phyloP scores from a whole-genome alignment of 2,113 vertebrate species.

The Nematolebias whitei region DNA sequence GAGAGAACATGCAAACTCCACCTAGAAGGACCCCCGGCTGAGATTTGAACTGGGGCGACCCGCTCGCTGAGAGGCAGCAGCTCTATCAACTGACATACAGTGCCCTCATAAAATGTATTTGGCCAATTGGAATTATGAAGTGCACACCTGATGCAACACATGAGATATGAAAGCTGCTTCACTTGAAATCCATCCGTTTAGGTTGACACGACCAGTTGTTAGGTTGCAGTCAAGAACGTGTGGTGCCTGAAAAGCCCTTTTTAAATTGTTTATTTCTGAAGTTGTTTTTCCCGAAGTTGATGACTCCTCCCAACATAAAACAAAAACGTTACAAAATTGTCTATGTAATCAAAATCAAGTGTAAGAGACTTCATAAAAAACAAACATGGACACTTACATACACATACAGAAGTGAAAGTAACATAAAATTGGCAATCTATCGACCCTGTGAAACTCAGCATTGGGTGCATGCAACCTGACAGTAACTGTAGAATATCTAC shows the following conservation, averaged over 20 bases:
- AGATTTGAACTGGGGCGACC: too few relatives aligned
- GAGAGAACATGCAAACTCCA: too few relatives aligned
- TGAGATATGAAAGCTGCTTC: not conserved
- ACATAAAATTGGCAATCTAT: conserved; percentile 83
- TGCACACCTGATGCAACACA: too few relatives aligned
- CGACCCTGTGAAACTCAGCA: conserved; percentile 80
- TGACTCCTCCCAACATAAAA: conserved; percentile 79
- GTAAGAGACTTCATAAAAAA: conserved; percentile 83
- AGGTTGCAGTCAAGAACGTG: conserved; percentile 66
- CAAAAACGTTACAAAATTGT: conserved; percentile 83
- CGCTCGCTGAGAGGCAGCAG: too few relatives aligned
- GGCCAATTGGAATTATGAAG: too few relatives aligned
- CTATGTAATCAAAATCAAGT: conserved; percentile 82
- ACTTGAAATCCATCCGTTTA: too few relatives aligned
- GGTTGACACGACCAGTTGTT: not conserved
- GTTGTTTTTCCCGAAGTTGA: conserved; percentile 75
- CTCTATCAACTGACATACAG: too few relatives aligned
- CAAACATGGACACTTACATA: conserved; percentile 80
- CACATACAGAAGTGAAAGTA: conserved; percentile 78
- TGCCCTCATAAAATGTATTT: too few relatives aligned
- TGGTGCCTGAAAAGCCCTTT: conserved; percentile 71
- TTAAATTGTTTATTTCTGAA: conserved; percentile 82
- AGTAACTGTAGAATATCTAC: conserved; percentile 81
- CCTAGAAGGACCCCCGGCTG: too few relatives aligned
- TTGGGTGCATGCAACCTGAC: conserved; percentile 80